These are phyloP conservation scores for Magallana ariakensis DNA, from an alignment of 1,140 invertebrate species.

Conservation along the genomic window DNA sequence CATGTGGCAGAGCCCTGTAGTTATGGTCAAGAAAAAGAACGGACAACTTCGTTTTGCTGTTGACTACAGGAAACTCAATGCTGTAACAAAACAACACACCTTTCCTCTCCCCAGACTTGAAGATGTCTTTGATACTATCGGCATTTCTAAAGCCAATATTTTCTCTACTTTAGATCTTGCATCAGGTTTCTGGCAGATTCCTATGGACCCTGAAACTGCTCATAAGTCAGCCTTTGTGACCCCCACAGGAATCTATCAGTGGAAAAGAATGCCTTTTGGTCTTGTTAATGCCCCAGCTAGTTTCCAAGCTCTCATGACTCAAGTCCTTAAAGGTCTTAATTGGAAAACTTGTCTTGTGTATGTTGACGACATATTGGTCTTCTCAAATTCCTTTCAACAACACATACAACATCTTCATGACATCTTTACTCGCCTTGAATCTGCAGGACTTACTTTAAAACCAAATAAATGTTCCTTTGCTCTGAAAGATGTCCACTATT, in stretches of 20 bases:
- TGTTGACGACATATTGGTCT: slow-evolving; percentile 54
- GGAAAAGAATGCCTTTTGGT: slow-evolving; percentile 57
- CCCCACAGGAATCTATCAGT: slow-evolving; percentile 48
- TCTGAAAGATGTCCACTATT: too few species aligned
- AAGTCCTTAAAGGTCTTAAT: too few species aligned
- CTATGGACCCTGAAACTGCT: slow-evolving; percentile 47
- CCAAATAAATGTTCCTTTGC: too few species aligned
- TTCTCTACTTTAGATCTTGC: slow-evolving; percentile 56
- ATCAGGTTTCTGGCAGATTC: slow-evolving; percentile 58
- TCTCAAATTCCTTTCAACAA: slow-evolving; percentile 47
- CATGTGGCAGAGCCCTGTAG: slow-evolving; percentile 59
- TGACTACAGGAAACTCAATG: slow-evolving; percentile 64
- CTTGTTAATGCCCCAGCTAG: slow-evolving; percentile 52
- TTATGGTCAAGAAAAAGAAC: slow-evolving; percentile 61
- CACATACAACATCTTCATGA: slow-evolving; percentile 42
- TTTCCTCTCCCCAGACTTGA: slow-evolving; percentile 47
- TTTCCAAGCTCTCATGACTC: too few species aligned
- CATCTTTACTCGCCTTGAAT: too few species aligned
- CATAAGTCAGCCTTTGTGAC: slow-evolving; percentile 48
- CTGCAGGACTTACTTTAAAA: too few species aligned
- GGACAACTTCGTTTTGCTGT: slow-evolving; percentile 29
- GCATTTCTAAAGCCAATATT: slow-evolving; percentile 43
- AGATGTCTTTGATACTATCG: neutral
- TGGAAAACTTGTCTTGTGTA: too few species aligned
- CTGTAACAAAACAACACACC: slow-evolving; percentile 34